These are phyloP conservation scores for Halichondria panicea DNA, from an alignment of 37 sponge, comb jelly and placozoan genomes.

Conservation along the genomic window DNA sequence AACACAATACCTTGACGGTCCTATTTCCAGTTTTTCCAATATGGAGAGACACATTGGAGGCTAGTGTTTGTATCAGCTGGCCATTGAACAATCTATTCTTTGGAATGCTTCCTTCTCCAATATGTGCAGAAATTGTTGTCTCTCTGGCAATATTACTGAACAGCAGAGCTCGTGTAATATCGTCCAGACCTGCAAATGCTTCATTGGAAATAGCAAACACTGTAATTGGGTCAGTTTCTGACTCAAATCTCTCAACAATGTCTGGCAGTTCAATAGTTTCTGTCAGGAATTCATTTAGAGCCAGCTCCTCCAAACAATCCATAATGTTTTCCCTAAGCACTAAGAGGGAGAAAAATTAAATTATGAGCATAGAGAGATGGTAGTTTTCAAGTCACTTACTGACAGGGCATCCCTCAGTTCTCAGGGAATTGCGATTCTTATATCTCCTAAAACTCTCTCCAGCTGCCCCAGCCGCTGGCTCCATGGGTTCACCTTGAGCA, in stretches of 20 bases:
- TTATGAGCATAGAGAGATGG: too few relatives aligned
- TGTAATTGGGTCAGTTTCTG: conserved; percentile 17
- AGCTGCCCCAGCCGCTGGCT: neutral
- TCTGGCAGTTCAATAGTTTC: neutral
- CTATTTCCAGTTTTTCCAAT: too few relatives aligned
- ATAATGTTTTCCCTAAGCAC: conserved; percentile 11
- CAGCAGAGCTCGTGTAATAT: neutral
- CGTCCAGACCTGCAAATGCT: conserved; percentile 26
- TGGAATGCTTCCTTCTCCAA: neutral
- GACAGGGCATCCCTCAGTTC: conserved; percentile 26
- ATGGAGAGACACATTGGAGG: too few relatives aligned
- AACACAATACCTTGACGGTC: too few relatives aligned
- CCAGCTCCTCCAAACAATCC: conserved; percentile 15
- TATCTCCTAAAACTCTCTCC: neutral
- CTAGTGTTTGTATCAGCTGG: too few relatives aligned
- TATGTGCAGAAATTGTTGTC: neutral
- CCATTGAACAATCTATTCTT: too few relatives aligned
- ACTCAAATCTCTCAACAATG: conserved; percentile 1
- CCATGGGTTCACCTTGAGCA: neutral
- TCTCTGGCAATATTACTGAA: neutral
- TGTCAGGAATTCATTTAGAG: neutral
- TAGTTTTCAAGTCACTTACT: conserved; percentile 22
- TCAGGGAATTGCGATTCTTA: neutral
- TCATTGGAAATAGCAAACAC: conserved; percentile 49
- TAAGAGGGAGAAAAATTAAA: neutral